These are phyloP conservation scores for Helostoma temminkii DNA, from an alignment of 2,797 vertebrate species.

Conservation along the genomic window DNA sequence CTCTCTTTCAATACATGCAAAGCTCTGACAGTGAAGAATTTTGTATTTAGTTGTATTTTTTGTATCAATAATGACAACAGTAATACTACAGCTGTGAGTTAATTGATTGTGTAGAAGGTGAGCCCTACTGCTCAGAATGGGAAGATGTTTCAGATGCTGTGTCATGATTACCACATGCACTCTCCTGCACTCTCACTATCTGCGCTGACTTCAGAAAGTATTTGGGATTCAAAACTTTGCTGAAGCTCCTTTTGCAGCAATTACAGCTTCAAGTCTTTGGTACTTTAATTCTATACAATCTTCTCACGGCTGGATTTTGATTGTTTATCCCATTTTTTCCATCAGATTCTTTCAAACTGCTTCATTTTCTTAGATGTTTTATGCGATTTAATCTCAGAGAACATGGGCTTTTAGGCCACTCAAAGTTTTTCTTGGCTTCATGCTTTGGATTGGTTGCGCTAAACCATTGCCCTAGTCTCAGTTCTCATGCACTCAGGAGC, in stretches of 20 bases:
- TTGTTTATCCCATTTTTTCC: background rate
- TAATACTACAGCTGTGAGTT: slow-evolving; percentile 13
- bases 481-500: background rate
- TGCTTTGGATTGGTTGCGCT: background rate
- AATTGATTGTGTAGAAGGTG: slow-evolving; percentile 25
- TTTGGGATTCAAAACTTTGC: background rate
- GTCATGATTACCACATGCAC: slow-evolving; percentile 9
- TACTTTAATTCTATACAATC: background rate
- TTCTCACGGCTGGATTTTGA: background rate
- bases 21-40: slow-evolving; percentile 14
- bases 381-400: background rate
- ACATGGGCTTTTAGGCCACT: background rate
- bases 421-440: background rate
- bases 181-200: background rate
- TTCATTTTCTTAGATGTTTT: background rate
- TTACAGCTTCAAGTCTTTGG: background rate
- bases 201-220: background rate
- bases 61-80: slow-evolving; percentile 20
- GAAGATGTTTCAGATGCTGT: slow-evolving; percentile 19
- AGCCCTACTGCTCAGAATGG: slow-evolving; percentile 6
- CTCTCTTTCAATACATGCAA: background rate
- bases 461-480: background rate
- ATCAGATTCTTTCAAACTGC: no score
- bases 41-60: slow-evolving; percentile 16
- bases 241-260: background rate